Conservation (phyloP, 2,888 invertebrate species). For the Geophilus truncorum region DNA sequence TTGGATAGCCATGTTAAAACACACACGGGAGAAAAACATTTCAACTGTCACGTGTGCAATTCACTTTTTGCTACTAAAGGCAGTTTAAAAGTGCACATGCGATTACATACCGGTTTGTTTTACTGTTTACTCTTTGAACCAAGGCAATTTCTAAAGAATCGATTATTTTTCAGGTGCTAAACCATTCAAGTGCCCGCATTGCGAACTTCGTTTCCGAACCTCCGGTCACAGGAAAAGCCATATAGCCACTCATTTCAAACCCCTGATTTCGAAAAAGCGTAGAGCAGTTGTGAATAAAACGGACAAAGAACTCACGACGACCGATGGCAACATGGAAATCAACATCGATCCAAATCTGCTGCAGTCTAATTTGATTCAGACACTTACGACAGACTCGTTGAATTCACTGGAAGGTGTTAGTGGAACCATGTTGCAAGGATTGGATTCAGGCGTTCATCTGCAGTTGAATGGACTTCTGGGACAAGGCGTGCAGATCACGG, state of each 20-base stretch:
- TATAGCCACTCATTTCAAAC: slow-evolving; percentile 53
- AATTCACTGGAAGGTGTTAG: slow-evolving; percentile 34
- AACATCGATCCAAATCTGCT: slow-evolving; percentile 31
- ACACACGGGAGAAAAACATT: slow-evolving; percentile 45
- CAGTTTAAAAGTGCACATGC: slow-evolving; percentile 49
- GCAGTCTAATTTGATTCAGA: slow-evolving; percentile 23
- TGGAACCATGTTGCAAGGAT: slow-evolving; percentile 44
- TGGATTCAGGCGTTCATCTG: slow-evolving; percentile 48
- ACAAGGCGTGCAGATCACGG: slow-evolving; percentile 49
- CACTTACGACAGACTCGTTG: slow-evolving; percentile 31
- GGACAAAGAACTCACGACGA: neutral
- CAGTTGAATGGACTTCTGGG: slow-evolving; percentile 43
- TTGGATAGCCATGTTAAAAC: slow-evolving; percentile 52
- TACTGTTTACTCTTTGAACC: slow-evolving; percentile 39
- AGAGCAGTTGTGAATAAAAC: neutral
- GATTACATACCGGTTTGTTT: slow-evolving; percentile 48
- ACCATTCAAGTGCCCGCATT: slow-evolving; percentile 81
- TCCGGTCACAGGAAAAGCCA: slow-evolving; percentile 63
- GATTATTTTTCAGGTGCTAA: slow-evolving; percentile 58
- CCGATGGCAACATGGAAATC: neutral
- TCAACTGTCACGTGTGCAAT: slow-evolving; percentile 48
- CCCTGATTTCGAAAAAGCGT: neutral
- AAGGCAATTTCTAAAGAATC: neutral
- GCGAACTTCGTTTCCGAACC: slow-evolving; percentile 62
- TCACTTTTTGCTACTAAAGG: slow-evolving; percentile 50